phyloP scores from a whole-genome alignment of 2,797 vertebrate species.

The Erpetoichthys calabaricus region DNA sequence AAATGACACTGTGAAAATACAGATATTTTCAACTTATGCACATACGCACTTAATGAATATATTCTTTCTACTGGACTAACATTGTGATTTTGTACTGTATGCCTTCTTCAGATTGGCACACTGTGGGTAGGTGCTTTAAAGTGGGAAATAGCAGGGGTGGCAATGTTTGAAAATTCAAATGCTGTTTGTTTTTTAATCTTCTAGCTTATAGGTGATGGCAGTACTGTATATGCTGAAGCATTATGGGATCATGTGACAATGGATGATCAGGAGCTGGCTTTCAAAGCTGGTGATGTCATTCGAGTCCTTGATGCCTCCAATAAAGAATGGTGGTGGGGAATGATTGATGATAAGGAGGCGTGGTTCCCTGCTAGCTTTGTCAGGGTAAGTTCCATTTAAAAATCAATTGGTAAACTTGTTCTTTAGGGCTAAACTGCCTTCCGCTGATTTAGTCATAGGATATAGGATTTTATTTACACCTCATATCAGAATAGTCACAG shows the following conservation, averaged over 20 bases:
- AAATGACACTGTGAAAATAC: too few relatives aligned
- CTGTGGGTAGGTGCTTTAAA: too few relatives aligned
- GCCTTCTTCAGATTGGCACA: too few relatives aligned
- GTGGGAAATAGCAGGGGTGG: too few relatives aligned
- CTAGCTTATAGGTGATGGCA: constrained; percentile 79
- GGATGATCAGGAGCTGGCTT: constrained; percentile 93
- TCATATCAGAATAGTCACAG: too few relatives aligned
- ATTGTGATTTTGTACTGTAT: too few relatives aligned
- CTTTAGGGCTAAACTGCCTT: background rate
- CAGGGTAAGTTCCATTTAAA: constrained; percentile 61
- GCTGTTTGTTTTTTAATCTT: constrained; percentile 12
- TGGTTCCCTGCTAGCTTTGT: constrained; percentile 97
- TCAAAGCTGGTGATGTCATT: constrained; percentile 94
- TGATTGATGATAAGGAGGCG: constrained; percentile 70
- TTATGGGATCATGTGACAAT: constrained; percentile 98
- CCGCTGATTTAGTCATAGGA: too few relatives aligned
- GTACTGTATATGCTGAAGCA: constrained; percentile 78
- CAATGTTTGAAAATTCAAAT: too few relatives aligned
- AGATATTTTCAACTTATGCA: too few relatives aligned
- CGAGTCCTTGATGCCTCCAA: constrained; percentile 80
- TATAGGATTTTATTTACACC: too few relatives aligned
- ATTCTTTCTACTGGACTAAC: too few relatives aligned
- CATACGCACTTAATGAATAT: too few relatives aligned
- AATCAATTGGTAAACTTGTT: background rate
- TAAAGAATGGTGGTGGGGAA: constrained; percentile 97